Percentiles rank a stretch among this genome's conserved stretches.
phyloP scores from a whole-genome alignment of 2,113 vertebrate genomes.

The Coracopsis vasa region DNA sequence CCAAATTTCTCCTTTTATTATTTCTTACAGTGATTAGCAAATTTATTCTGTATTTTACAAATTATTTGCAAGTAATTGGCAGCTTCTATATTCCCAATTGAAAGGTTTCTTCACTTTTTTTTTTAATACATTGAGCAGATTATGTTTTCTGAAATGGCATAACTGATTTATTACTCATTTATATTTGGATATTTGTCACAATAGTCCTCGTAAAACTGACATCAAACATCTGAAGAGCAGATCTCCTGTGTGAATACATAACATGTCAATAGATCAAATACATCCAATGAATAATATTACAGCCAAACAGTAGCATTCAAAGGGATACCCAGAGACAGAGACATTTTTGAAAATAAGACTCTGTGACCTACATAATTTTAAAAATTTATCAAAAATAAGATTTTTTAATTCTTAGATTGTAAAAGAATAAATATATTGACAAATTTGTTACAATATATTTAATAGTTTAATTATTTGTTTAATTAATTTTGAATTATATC shows the following conservation, averaged over 20 bases:
- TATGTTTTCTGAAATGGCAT: not conserved
- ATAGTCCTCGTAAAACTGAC: not conserved
- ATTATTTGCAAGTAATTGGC: not conserved
- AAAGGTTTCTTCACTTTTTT: not conserved
- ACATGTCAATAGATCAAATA: not conserved
- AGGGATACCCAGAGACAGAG: not conserved
- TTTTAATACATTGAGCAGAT: not conserved
- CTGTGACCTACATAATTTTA: not conserved
- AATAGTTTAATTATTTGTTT: too few relatives aligned
- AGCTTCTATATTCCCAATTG: not conserved
- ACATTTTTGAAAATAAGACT: not conserved
- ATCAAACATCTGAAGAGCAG: not conserved
- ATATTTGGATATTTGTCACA: not conserved
- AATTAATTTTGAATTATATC: not conserved
- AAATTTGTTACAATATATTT: not conserved
- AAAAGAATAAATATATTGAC: not conserved
- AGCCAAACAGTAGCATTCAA: not conserved
- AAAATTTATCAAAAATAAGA: not conserved
- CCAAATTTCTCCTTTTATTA: not conserved
- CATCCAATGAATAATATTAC: not conserved
- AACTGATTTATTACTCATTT: constrained; percentile 6
- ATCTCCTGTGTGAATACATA: not conserved
- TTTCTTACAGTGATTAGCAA: not conserved
- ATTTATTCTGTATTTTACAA: not conserved
- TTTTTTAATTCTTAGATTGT: not conserved